Evolutionary conservation across 1,140 invertebrate species (phyloP).

Genomic region (Leptinotarsa texana): DNA sequence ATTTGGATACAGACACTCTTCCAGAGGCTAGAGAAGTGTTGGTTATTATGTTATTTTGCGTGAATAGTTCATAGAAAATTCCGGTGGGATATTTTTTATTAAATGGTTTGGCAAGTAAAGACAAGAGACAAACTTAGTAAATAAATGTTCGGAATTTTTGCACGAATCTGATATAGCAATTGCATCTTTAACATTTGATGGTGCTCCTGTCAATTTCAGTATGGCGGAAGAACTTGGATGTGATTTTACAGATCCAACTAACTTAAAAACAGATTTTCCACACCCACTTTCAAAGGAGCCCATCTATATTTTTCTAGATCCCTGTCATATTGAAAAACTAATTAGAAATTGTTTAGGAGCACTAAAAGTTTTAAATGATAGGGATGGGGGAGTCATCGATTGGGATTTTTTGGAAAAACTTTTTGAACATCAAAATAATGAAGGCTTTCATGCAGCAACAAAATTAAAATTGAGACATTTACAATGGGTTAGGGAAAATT

Average conservation of each 20-base stretch:
- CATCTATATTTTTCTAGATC: constrained; percentile 28
- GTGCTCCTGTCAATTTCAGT: constrained; percentile 22
- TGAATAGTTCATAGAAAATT: constrained; percentile 51
- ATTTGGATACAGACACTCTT: constrained; percentile 33
- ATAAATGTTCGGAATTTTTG: constrained; percentile 26
- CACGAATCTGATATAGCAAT: constrained; percentile 23
- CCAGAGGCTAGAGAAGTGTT: constrained; percentile 47
- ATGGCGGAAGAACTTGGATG: constrained; percentile 30
- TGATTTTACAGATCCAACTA: constrained; percentile 17
- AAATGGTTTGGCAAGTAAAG: constrained; percentile 18
- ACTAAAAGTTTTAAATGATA: neutral
- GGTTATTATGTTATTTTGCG: constrained; percentile 46
- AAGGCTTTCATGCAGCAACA: constrained; percentile 25
- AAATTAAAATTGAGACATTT: constrained; percentile 23
- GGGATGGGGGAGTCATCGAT: constrained; percentile 14
- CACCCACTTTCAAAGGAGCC: constrained; percentile 27
- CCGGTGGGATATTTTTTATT: constrained; percentile 32
- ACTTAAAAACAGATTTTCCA: constrained; percentile 32
- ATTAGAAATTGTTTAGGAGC: constrained; percentile 29
- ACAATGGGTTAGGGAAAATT: constrained; percentile 17
- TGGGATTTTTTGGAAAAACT: constrained; percentile 24
- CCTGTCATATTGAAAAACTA: constrained; percentile 33
- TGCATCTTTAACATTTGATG: constrained; percentile 38
- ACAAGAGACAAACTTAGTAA: constrained; percentile 31
- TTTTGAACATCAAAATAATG: constrained; percentile 20